Conservation (phyloP, 2,113 vertebrate species). For the Phycodurus eques region DNA sequence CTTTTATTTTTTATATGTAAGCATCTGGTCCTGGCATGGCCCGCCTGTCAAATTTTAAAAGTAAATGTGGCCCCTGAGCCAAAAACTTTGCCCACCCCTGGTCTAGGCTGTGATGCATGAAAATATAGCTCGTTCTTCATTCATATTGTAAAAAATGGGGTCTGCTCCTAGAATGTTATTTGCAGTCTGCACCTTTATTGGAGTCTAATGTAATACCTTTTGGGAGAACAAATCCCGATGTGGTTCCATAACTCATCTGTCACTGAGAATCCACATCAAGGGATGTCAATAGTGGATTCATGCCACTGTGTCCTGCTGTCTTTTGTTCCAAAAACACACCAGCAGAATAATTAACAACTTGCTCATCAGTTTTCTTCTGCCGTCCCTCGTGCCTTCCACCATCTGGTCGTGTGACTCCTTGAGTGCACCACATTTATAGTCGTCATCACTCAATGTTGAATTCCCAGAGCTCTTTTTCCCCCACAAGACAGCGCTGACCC, state of each 20-base stretch:
- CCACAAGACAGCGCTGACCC: conserved; percentile 51
- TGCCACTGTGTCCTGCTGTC: background rate
- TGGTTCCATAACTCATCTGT: background rate
- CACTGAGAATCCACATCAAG: background rate
- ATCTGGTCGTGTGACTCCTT: background rate
- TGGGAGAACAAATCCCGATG: background rate
- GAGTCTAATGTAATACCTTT: background rate
- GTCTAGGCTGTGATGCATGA: conserved; percentile 8
- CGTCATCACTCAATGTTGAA: background rate
- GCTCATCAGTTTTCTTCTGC: conserved; percentile 6
- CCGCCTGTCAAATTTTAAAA: too few species aligned
- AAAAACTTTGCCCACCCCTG: too few species aligned
- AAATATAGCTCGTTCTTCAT: background rate
- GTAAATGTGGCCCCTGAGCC: too few species aligned
- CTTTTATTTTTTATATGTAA: too few species aligned
- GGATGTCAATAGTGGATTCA: conserved; percentile 6
- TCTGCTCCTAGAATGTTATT: background rate
- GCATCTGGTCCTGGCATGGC: too few species aligned
- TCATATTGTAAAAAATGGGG: background rate
- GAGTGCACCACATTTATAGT: background rate
- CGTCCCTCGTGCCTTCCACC: background rate
- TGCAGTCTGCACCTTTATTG: background rate
- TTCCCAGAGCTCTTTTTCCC: conserved; percentile 41
- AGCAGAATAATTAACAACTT: conserved; percentile 7
- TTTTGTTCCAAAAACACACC: background rate